Base-by-base conservation (phyloP, 2,888 invertebrate genomes). In the Habrosyne pyritoides region DNA sequence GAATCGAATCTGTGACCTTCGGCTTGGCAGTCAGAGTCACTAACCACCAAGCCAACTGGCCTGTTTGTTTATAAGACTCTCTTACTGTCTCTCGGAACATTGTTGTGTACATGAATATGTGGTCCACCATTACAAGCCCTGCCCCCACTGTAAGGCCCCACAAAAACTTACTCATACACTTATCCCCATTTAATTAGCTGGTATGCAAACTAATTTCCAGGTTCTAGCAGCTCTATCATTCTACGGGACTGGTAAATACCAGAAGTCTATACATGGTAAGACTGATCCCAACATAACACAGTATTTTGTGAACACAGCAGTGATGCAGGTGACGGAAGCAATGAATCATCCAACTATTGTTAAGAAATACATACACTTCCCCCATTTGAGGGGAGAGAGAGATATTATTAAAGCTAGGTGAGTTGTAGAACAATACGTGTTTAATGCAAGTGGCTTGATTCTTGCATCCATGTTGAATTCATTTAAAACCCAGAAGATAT, bases 321-420 rank as follows among this genome's bases (percentile, higher is more conserved):
- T 91, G 10, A 70, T 82, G 42, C 91, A 91, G 53, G 87, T 91
- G 3, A 86, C 91, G 0, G 89, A 91, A 52, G 91, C 91, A 0
- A 79, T 91, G 78, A 91, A 91, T 67, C 83, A 89, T 53, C 83
- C 86, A 0, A 70, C 75, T 1, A 86, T 91, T 59, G 84, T 91
- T 0, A 89, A 89, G 66, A 91, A 91, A 55, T 89, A 91, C 59
- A 89, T 91, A 55, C 91, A 91, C 60, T 91, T 90, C 54, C 91
- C 91, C 12, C 91, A 91, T 73, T 64, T 91, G 14, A 81, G 84
- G n/a, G 77, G 81, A 42, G 91, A 91, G 53, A 73, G 91, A 26
- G 89, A 91, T 67, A 71, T 84, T 57, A 78, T 91, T 33, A 91
- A 91, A 64, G 81, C 84, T 59, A 87, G 85, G 91, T 89, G 60